Conservation (phyloP, 2,888 invertebrate genomes). For the Dione vanillae region DNA sequence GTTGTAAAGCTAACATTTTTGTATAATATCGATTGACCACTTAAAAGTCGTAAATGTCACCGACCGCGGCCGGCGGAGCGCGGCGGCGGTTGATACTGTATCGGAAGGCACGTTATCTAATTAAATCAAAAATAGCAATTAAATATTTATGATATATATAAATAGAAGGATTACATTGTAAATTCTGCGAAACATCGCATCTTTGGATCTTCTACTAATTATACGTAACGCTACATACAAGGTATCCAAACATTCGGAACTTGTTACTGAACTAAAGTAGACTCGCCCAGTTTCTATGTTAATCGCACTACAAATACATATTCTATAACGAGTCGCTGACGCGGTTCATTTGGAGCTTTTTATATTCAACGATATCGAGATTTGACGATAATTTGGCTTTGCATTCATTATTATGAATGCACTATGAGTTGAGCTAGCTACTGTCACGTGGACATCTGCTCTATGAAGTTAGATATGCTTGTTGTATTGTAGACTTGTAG, state of each 20-base stretch:
- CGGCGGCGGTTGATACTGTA: neutral
- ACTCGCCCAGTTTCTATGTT: slow-evolving; percentile 27
- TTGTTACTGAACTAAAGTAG: neutral
- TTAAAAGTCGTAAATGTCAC: neutral
- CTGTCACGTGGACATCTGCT: slow-evolving; percentile 7
- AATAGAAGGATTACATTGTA: neutral
- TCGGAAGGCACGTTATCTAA: slow-evolving; percentile 5
- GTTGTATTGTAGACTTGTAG: neutral
- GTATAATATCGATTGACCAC: slow-evolving; percentile 7
- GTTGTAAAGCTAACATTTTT: neutral
- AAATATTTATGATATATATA: slow-evolving; percentile 13
- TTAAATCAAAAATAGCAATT: slow-evolving; percentile 8
- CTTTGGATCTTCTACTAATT: neutral
- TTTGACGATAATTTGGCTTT: slow-evolving; percentile 18
- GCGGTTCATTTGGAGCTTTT: slow-evolving; percentile 18
- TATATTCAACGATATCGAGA: slow-evolving; percentile 29
- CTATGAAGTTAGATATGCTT: neutral
- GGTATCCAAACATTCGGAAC: neutral
- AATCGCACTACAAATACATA: slow-evolving; percentile 25
- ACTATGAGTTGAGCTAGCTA: neutral
- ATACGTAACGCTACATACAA: slow-evolving; percentile 5
- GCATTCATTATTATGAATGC: slow-evolving; percentile 1
- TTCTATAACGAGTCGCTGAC: slow-evolving; percentile 20
- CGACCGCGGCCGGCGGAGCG: neutral
- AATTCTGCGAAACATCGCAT: neutral